A percentile compares a stretch with the other conserved stretches of the same genome.
Evolutionary conservation across 2,888 invertebrate genomes (phyloP).

Genomic region (Autographa pulchrina): DNA sequence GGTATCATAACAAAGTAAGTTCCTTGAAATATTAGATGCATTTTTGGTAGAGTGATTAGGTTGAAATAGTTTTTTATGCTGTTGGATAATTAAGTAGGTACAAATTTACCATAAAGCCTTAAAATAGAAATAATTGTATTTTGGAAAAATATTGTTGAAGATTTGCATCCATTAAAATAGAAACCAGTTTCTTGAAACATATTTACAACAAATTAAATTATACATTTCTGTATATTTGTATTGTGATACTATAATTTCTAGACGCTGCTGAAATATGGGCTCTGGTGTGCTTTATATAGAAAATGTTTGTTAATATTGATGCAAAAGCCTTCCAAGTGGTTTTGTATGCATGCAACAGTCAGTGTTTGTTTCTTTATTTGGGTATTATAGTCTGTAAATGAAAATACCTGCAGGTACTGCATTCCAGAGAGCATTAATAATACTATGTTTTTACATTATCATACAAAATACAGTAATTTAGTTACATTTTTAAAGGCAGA

Average conservation of each 20-base stretch:
- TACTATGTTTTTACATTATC: background rate
- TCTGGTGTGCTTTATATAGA: background rate
- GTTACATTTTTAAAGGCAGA: background rate
- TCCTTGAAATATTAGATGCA: constrained; percentile 38
- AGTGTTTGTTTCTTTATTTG: background rate
- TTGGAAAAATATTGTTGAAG: constrained; percentile 8
- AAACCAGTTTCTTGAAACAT: constrained; percentile 3
- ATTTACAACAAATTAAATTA: constrained; percentile 3
- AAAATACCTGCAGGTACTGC: background rate
- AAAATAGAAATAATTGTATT: constrained; percentile 18
- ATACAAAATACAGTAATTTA: background rate
- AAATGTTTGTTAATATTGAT: background rate
- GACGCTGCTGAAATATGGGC: background rate
- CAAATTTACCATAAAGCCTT: constrained; percentile 22
- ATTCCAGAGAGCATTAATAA: background rate
- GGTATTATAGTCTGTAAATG: constrained; percentile 1
- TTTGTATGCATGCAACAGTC: background rate
- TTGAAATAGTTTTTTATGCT: constrained; percentile 19
- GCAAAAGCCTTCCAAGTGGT: background rate
- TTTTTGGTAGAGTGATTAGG: constrained; percentile 19
- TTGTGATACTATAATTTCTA: constrained; percentile 22
- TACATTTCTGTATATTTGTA: constrained; percentile 23
- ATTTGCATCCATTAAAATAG: background rate
- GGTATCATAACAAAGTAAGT: constrained; percentile 41
- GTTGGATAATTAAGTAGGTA: constrained; percentile 18